Conservation (phyloP, 2,797 vertebrate genomes). For the Parauchenoglanis punctatus region DNA sequence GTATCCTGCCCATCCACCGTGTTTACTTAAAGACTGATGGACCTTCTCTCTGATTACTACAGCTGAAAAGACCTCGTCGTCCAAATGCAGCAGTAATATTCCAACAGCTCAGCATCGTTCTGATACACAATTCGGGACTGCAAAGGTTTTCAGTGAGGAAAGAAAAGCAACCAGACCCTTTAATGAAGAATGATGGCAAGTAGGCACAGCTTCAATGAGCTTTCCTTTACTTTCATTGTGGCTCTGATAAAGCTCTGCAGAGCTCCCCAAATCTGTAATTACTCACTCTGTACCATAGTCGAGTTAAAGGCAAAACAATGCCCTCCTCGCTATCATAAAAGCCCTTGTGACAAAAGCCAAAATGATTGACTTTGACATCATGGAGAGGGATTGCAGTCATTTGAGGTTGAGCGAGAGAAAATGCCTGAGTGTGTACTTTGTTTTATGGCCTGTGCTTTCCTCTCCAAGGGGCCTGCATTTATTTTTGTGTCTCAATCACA, state of each 20-base stretch:
- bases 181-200: slow-evolving; percentile 46
- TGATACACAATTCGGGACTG: not conserved
- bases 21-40: slow-evolving; percentile 76
- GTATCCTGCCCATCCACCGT: slow-evolving; percentile 66
- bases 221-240: not conserved
- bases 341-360: slow-evolving; percentile 71
- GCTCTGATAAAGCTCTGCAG: slow-evolving; percentile 33
- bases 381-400: slow-evolving; percentile 66
- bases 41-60: slow-evolving; percentile 74
- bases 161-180: slow-evolving; percentile 9
- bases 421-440: slow-evolving; percentile 65
- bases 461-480: slow-evolving; percentile 68
- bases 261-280: slow-evolving; percentile 35
- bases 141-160: not conserved
- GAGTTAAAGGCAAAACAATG: slow-evolving; percentile 40
- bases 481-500: slow-evolving; percentile 71
- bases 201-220: slow-evolving; percentile 22
- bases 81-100: slow-evolving; percentile 4
- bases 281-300: slow-evolving; percentile 23
- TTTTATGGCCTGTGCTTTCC: slow-evolving; percentile 70
- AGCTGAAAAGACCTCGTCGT: slow-evolving; percentile 42
- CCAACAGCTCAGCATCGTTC: not conserved
- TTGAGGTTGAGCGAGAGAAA: slow-evolving; percentile 68
- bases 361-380: slow-evolving; percentile 71
- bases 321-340: slow-evolving; percentile 64